Evolutionary conservation across 2,113 vertebrate genomes (phyloP).

Genomic region (Chamaea fasciata): DNA sequence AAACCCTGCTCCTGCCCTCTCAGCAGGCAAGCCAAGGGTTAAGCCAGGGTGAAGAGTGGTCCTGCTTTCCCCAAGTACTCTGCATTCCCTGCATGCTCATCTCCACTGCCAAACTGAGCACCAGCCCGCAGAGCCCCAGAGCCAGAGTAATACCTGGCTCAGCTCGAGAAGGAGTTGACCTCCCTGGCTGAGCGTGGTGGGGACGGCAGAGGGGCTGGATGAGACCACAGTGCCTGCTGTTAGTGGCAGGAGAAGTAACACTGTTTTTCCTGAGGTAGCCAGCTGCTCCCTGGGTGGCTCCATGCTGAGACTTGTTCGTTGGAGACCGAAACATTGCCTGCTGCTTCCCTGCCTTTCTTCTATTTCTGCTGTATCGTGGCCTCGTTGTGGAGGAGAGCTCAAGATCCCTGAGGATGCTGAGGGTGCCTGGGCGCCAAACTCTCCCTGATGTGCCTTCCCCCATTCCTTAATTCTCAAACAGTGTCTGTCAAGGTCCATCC

Average conservation of each 20-base stretch:
- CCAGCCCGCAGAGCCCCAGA: not conserved
- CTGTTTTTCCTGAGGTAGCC: not conserved
- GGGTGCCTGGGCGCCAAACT: not conserved
- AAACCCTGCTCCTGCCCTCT: not conserved
- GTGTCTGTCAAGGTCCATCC: not conserved
- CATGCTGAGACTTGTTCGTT: not conserved
- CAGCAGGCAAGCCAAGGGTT: not conserved
- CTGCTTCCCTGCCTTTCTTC: not conserved
- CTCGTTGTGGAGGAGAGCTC: accelerated
- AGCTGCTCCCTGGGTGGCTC: not conserved
- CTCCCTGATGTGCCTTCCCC: not conserved
- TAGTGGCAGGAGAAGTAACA: not conserved
- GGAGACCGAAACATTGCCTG: not conserved
- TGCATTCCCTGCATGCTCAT: not conserved
- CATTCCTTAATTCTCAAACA: not conserved
- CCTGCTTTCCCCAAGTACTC: not conserved
- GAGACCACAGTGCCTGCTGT: not conserved
- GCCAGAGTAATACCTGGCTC: no score
- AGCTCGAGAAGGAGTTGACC: accelerated
- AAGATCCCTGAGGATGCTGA: not conserved
- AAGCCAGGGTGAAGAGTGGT: not conserved
- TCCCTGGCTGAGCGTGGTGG: not conserved
- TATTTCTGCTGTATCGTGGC: accelerated
- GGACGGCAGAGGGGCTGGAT: not conserved
- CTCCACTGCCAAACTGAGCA: not conserved